phyloP scores from a whole-genome alignment of 2,113 vertebrate genomes.

The Leucosticte australis region DNA sequence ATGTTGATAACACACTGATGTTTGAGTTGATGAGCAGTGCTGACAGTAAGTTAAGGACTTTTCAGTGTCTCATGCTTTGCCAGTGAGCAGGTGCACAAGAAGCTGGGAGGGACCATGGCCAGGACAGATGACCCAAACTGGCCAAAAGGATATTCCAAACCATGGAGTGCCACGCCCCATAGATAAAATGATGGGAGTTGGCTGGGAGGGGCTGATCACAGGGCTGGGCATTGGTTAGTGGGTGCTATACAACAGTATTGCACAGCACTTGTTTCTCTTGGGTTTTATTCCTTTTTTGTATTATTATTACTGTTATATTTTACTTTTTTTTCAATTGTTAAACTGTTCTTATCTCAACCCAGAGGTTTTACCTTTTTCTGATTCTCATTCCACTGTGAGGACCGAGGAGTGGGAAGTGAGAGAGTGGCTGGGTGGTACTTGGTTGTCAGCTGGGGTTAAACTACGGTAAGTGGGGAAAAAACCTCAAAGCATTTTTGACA shows the following conservation, averaged over 20 bases:
- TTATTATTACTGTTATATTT: background rate
- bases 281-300: background rate
- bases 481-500: background rate
- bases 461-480: background rate
- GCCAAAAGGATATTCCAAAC: background rate
- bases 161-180: background rate
- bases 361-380: background rate
- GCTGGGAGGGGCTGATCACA: background rate
- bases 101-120: background rate
- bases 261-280: background rate
- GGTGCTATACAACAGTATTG: background rate
- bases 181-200: background rate
- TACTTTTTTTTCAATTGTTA: background rate
- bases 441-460: background rate
- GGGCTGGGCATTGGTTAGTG: background rate
- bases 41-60: background rate
- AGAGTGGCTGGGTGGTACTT: background rate
- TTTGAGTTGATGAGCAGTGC: background rate
- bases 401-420: background rate
- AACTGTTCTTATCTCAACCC: background rate
- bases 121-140: background rate
- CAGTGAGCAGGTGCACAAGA: background rate
- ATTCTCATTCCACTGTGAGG: background rate
- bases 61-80: background rate
- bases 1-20: background rate